These are phyloP conservation scores for Rhamnusium bicolor DNA, from an alignment of 2,888 invertebrate genomes.

Conservation along the genomic window DNA sequence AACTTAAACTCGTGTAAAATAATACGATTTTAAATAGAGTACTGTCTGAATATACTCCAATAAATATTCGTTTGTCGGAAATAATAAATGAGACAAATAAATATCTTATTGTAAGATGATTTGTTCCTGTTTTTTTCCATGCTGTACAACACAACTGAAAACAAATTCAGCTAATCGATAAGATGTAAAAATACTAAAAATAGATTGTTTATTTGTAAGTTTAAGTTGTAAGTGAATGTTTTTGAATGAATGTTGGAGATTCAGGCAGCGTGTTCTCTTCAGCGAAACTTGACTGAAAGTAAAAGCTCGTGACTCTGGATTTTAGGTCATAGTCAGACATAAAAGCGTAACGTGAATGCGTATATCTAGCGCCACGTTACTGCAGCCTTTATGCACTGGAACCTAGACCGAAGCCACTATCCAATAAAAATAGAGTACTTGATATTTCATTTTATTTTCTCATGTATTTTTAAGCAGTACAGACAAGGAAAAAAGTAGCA, in stretches of 20 bases:
- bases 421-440: constrained; percentile 32
- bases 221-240: constrained; percentile 28
- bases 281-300: constrained; percentile 58
- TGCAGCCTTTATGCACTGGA: constrained; percentile 37
- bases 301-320: constrained; percentile 60
- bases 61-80: neutral
- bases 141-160: neutral
- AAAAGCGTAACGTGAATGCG: constrained; percentile 60
- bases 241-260: constrained; percentile 49
- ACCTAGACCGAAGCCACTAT: constrained; percentile 39
- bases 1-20: too few relatives aligned
- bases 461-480: constrained; percentile 21
- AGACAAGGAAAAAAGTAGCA: neutral
- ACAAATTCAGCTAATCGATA: neutral
- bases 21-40: neutral
- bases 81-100: neutral
- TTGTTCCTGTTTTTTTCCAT: neutral
- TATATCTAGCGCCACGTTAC: constrained; percentile 52
- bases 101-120: neutral
- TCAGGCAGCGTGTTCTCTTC: constrained; percentile 42
- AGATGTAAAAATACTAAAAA: constrained; percentile 18
- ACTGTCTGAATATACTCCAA: neutral
- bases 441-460: constrained; percentile 29
- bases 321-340: constrained; percentile 60
- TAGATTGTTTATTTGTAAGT: constrained; percentile 12